Base-by-base conservation (phyloP, 2,113 vertebrate genomes). In the Saccopteryx leptura region DNA sequence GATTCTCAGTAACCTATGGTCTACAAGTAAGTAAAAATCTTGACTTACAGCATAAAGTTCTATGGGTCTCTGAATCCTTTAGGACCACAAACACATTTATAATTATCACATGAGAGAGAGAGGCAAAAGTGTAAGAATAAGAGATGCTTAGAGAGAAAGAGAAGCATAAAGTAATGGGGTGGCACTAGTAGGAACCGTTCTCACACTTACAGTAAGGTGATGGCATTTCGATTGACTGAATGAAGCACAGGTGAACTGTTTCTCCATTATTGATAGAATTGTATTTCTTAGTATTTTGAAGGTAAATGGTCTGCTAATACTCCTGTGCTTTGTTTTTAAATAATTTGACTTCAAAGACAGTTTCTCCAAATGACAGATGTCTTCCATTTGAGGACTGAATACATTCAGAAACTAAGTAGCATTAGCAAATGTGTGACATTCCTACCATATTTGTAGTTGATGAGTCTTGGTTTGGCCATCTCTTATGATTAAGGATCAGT, bases 251-350 rank as follows among this genome's bases (percentile, higher is more conserved):
- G 18, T 17, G 63, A 75, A 26, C 11, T 71, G 54, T 50, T 83
- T 69, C 48, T 79, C 3, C 10, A 50, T n/a, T 24, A 91, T 1
- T 46, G 46, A 78, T 11, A 65, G 13, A 82, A 52, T 93, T 93
- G 95, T 58, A 78, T 90, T 90, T 78, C 60, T 93, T 24, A 72
- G 21, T 75, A 56, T 79, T 95, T 75, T 91, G 11, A 83, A 71
- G 24, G 60, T 52, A 7, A 83, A 60, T 10, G 0, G 2, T 66
- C 48, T 56, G 18, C 19, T 68, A 69, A 65, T 58, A 95, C 21
- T 90, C 28, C 15, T 88, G 15, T 63, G 31, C 26, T 93, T 88
- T 86, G 9, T 0, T 89, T 95, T 94, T 65, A 83, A 87, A 87
- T 84, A 75, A 87, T 2, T 50, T 78, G 26, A 8, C 14, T 90